Conservation (phyloP, 2,888 invertebrate species). For the Uropetala carovei region DNA sequence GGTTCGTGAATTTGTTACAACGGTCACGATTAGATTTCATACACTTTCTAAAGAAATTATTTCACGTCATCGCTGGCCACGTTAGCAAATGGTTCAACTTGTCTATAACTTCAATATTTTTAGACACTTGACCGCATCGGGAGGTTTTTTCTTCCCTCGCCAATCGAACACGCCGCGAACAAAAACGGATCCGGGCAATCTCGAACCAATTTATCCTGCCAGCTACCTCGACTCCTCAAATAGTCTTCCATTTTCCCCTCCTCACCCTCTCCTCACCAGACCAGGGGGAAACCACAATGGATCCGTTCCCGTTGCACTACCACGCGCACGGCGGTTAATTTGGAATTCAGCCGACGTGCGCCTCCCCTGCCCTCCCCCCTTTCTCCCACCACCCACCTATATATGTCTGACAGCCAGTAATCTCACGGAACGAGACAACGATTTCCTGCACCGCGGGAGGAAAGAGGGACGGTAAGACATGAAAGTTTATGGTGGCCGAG, state of each 20-base stretch:
- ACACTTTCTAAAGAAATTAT: no score
- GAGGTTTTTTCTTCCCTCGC: neutral
- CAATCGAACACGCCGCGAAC: neutral
- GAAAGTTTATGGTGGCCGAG: neutral
- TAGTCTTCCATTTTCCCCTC: neutral
- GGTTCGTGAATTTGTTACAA: no score
- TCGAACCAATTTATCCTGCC: neutral
- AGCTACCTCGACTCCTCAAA: conserved; percentile 8
- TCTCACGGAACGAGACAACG: conserved; percentile 33
- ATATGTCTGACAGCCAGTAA: conserved; percentile 31
- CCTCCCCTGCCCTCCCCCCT: neutral
- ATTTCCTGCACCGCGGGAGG: neutral
- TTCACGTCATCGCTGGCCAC: no score
- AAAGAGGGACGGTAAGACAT: neutral
- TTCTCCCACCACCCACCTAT: neutral
- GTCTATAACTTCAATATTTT: no score
- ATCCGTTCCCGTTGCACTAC: conserved; percentile 14
- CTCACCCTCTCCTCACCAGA: no score
- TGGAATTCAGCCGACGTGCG: conserved; percentile 48
- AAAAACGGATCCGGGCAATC: neutral
- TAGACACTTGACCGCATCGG: no score
- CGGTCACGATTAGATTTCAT: no score
- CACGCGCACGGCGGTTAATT: neutral
- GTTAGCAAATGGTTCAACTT: no score
- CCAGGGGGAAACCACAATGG: neutral